Evolutionary conservation across 2,888 invertebrate genomes (phyloP).

Genomic region (Hymenopus coronatus): DNA sequence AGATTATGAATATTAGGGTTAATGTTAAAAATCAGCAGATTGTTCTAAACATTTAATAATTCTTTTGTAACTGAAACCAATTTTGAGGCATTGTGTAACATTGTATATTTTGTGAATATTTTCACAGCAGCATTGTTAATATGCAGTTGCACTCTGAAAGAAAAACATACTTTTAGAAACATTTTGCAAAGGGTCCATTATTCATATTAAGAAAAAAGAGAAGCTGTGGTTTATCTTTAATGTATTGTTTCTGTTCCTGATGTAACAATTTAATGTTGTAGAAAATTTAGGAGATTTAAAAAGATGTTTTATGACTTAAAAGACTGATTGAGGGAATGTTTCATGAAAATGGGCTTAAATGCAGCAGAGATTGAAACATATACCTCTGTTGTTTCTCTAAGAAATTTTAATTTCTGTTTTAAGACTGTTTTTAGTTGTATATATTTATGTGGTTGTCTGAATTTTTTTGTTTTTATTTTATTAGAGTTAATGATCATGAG

Average conservation of each 20-base stretch:
- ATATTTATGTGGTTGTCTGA: conserved; percentile 29
- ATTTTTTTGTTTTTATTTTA: conserved; percentile 25
- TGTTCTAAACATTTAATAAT: background rate
- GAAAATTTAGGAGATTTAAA: background rate
- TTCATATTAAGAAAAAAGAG: background rate
- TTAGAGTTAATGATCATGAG: conserved; percentile 9
- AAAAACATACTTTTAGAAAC: background rate
- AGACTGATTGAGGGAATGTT: conserved; percentile 33
- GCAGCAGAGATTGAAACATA: conserved; percentile 29
- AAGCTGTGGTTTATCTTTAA: background rate
- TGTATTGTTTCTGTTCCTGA: conserved; percentile 10
- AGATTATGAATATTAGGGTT: background rate
- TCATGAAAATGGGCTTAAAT: conserved; percentile 21
- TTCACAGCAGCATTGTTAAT: background rate
- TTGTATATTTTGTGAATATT: background rate
- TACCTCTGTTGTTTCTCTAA: conserved; percentile 31
- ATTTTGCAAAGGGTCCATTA: background rate
- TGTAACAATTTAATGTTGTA: background rate
- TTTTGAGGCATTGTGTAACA: background rate
- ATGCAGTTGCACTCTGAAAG: background rate
- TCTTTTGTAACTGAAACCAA: background rate
- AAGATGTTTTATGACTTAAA: conserved; percentile 24
- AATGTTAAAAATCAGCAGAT: background rate
- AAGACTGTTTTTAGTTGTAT: conserved; percentile 36
- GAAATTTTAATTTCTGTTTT: conserved; percentile 33